These are phyloP conservation scores for Frieseomelitta varia DNA, from an alignment of 1,140 invertebrate species.

Conservation along the genomic window DNA sequence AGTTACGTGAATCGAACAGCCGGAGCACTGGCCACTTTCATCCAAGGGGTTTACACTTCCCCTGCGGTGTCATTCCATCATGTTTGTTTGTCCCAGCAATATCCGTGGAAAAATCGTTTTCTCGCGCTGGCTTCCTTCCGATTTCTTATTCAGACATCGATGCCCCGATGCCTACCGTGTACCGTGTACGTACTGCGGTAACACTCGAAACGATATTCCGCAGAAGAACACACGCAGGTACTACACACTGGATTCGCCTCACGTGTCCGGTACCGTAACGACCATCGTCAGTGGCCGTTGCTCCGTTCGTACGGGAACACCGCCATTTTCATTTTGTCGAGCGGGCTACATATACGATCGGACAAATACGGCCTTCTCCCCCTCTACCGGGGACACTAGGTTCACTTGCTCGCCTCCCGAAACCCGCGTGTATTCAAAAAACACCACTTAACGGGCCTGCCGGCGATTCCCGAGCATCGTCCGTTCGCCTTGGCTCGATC, in stretches of 20 bases:
- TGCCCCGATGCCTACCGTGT: background rate
- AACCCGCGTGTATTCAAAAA: conserved; percentile 45
- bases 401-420: conserved; percentile 12
- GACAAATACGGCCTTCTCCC: conserved; percentile 29
- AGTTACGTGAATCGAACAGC: conserved; percentile 54
- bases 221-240: conserved; percentile 13
- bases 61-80: conserved; percentile 72
- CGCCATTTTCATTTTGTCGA: conserved; percentile 79
- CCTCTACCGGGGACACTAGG: conserved; percentile 17
- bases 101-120: conserved; percentile 32
- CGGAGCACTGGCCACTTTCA: conserved; percentile 46
- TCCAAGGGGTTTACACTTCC: conserved; percentile 66
- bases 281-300: conserved; percentile 65
- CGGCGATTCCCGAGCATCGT: background rate
- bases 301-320: conserved; percentile 69
- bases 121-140: conserved; percentile 14
- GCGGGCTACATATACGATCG: conserved; percentile 54
- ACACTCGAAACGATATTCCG: conserved; percentile 12
- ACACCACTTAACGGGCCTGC: background rate
- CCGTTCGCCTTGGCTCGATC: background rate
- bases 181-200: background rate
- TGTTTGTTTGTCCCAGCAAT: conserved; percentile 69
- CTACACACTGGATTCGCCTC: conserved; percentile 39
- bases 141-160: conserved; percentile 4
- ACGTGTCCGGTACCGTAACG: conserved; percentile 62